These are phyloP conservation scores for Imbricaverruca yamaguchii DNA, from an alignment of 2,888 invertebrate species.

Conservation along the genomic window DNA sequence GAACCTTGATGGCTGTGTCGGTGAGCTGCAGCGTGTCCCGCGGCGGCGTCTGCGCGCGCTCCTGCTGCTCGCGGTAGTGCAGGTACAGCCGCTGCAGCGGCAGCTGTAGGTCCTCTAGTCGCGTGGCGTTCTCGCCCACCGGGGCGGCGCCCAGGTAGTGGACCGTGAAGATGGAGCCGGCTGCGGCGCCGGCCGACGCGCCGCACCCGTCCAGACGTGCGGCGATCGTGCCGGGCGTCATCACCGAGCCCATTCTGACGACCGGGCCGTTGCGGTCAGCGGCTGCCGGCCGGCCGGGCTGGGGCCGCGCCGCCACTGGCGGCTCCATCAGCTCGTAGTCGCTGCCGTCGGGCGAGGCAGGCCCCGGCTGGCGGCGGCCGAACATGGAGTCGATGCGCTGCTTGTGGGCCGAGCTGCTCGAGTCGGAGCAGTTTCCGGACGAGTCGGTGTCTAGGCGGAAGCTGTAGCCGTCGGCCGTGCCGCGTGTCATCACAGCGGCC, in stretches of 20 bases:
- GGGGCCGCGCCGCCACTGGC: not conserved
- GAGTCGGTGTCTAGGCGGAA: conserved; percentile 30
- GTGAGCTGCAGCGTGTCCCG: conserved; percentile 58
- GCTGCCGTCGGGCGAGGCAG: not conserved
- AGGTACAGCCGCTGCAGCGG: conserved; percentile 68
- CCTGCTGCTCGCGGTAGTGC: conserved; percentile 42
- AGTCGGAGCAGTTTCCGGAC: conserved; percentile 38
- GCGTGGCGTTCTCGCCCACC: conserved; percentile 60
- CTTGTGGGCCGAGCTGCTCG: conserved; percentile 55
- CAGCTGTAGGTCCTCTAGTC: conserved; percentile 69
- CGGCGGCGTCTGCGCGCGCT: conserved; percentile 46
- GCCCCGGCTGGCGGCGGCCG: conserved; percentile 26
- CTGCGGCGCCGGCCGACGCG: not conserved
- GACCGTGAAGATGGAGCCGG: conserved; percentile 43
- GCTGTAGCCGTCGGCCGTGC: conserved; percentile 28
- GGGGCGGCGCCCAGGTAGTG: conserved; percentile 75
- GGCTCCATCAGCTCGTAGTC: conserved; percentile 6
- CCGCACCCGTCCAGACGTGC: not conserved
- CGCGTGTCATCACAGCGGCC: not conserved
- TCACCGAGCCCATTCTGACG: not conserved
- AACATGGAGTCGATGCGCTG: conserved; percentile 81
- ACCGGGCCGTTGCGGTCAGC: not conserved
- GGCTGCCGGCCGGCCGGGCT: no score
- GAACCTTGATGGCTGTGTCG: conserved; percentile 31
- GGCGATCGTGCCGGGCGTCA: not conserved